Base-by-base conservation (phyloP, 2,797 vertebrate genomes). In the Argya squamiceps region DNA sequence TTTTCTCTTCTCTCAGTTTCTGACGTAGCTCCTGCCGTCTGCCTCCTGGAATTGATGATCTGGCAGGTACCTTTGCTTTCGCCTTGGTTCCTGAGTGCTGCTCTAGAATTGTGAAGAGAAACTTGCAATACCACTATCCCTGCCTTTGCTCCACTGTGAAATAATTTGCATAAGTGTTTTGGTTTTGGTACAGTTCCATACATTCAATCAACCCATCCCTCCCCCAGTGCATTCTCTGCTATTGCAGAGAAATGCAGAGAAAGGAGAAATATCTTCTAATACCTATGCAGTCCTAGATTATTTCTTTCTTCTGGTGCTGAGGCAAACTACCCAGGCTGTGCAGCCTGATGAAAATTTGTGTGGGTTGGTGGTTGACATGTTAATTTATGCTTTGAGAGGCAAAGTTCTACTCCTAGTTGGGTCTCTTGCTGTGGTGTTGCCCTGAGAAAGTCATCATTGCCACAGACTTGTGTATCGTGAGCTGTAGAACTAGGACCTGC, bases 381-480 rank as follows among this genome's bases (percentile, higher is more conserved):
- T 71, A 6, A 29, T 78, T 89, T 84, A 39, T 0, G 4, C n/a
- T 47, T 47, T 52, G 44, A 49, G 26, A 82, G 23, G 36, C 11
- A 32, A 78, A 47, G 5, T 39, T 59, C 39, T 50, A 22, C 36
- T 47, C 22, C 30, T 50, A n/a, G 12, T n/a, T 30, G 5, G n/a
- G 17, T 27, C 17, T 74, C 20, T 27, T 84, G 43, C 6, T 68
- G 18, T 55, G 53, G 24, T 39, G 37, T 14, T 34, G 36, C 53
- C 53, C 39, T n/a, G 18, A 47, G 32, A 67, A 83, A 52, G 47
- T 46, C 6, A 17, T 52, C 47, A 36, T 23, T 67, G 29, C 15
- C 12, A 26, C 4, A 8, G n/a, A 36, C 27, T 63, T 59, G 23
- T 62, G 29, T 30, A 74, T 50, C 47, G 24, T 0, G 0, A 39